phyloP scores from a whole-genome alignment of 2,797 vertebrate genomes.

The Anas bernieri region DNA sequence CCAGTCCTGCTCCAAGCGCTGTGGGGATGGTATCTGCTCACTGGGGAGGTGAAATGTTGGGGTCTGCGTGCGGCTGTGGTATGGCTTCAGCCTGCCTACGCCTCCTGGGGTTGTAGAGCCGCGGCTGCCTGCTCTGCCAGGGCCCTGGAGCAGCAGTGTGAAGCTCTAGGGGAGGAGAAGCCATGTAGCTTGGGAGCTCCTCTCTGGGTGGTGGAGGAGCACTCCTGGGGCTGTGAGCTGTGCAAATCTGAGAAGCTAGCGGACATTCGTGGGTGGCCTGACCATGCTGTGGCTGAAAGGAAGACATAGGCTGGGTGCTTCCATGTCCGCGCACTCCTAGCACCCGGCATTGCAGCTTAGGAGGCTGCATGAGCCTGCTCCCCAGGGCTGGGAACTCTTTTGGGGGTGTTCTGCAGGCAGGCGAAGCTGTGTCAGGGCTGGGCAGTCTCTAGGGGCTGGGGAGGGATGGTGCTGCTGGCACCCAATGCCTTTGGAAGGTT shows the following conservation, averaged over 20 bases:
- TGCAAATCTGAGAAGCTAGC: background rate
- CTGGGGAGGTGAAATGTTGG: background rate
- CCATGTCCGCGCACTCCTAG: fast-evolving
- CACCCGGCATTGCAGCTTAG: background rate
- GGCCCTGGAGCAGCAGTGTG: background rate
- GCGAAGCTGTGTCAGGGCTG: background rate
- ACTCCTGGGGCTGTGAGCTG: background rate
- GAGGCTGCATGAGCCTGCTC: background rate
- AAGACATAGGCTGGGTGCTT: background rate
- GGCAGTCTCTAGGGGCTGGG: background rate
- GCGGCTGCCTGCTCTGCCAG: fast-evolving
- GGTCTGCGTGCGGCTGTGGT: background rate
- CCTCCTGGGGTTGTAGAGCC: background rate
- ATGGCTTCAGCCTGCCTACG: background rate
- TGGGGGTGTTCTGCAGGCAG: background rate
- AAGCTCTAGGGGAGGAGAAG: background rate
- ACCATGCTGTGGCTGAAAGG: fast-evolving
- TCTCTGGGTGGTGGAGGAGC: background rate
- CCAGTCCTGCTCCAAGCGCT: fast-evolving
- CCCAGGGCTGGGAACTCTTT: fast-evolving
- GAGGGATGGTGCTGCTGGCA: background rate
- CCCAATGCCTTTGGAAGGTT: slow-evolving; percentile 63
- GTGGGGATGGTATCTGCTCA: background rate
- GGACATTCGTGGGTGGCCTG: background rate
- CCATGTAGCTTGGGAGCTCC: background rate